These are phyloP conservation scores for Glomeris maerens DNA, from an alignment of 1,140 invertebrate species.

Conservation along the genomic window DNA sequence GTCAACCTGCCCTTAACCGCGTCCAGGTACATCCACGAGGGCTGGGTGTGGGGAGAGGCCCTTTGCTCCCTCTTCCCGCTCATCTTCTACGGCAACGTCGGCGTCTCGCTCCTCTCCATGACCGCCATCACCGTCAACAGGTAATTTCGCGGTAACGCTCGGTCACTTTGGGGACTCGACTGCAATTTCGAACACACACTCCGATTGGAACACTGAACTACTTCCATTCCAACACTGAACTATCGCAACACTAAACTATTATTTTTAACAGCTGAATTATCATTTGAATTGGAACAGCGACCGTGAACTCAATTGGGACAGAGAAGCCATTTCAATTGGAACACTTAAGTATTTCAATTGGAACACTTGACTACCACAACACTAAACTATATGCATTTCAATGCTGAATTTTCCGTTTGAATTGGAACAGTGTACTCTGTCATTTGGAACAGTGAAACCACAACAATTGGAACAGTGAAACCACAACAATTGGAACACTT, in stretches of 20 bases:
- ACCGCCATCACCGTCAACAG: conserved; percentile 77
- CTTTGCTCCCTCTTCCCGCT: conserved; percentile 72
- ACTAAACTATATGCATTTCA: too few relatives aligned
- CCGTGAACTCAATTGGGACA: too few relatives aligned
- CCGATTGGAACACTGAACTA: background rate
- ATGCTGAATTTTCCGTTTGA: too few relatives aligned
- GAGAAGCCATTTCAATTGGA: too few relatives aligned
- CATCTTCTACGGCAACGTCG: conserved; percentile 78
- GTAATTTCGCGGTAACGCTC: conserved; percentile 32
- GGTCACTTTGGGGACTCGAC: background rate
- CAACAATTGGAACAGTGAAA: too few relatives aligned
- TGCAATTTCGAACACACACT: background rate
- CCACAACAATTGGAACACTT: too few relatives aligned
- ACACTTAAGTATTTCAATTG: too few relatives aligned
- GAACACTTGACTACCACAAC: too few relatives aligned
- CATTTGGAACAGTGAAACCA: too few relatives aligned
- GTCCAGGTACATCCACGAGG: conserved; percentile 59
- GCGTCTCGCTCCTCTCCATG: conserved; percentile 71
- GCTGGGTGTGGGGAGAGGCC: conserved; percentile 61
- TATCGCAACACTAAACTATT: background rate
- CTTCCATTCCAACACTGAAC: background rate
- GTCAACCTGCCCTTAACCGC: conserved; percentile 72
- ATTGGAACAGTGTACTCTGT: too few relatives aligned
- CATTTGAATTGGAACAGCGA: too few relatives aligned
- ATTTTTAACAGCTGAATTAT: too few relatives aligned